A percentile compares a stretch with the other conserved stretches of the same genome.
Conservation (phyloP, 2,113 vertebrate genomes). For the Panthera uncia region DNA sequence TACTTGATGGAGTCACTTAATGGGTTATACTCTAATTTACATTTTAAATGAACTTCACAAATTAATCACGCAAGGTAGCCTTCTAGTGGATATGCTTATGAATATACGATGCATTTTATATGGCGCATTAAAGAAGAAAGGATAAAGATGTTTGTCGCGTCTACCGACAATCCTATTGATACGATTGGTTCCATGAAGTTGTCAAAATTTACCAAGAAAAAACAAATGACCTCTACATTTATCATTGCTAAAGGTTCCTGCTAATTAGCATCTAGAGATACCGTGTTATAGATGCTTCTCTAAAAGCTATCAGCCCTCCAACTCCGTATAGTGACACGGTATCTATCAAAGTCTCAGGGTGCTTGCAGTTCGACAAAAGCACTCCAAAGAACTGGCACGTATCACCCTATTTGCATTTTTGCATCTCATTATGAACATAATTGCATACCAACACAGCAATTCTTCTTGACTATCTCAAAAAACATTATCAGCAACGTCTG, state of each 20-base stretch:
- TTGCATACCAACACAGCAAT: constrained; percentile 93
- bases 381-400: constrained; percentile 88
- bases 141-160: constrained; percentile 61
- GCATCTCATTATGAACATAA: constrained; percentile 98
- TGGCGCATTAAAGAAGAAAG: constrained; percentile 61
- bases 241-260: constrained; percentile 83
- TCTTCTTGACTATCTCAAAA: constrained; percentile 92
- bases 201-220: constrained; percentile 79
- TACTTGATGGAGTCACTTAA: background rate
- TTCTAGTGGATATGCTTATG: constrained; percentile 26
- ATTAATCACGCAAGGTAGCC: constrained; percentile 39
- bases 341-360: constrained; percentile 92
- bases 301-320: constrained; percentile 89
- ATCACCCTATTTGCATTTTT: constrained; percentile 97
- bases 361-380: constrained; percentile 92
- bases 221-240: constrained; percentile 82
- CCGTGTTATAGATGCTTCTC: constrained; percentile 78
- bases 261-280: constrained; percentile 87
- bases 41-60: constrained; percentile 68
- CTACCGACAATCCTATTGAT: constrained; percentile 78
- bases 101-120: constrained; percentile 30
- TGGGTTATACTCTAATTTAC: constrained; percentile 40
- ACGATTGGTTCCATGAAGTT: constrained; percentile 82
- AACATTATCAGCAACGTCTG: constrained; percentile 94
- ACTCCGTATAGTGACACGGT: constrained; percentile 88